Evolutionary conservation across 2,888 invertebrate genomes (phyloP), one percentile per base, ranked within the genome.

Genomic region (Malthinus seriepunctatus): DNA sequence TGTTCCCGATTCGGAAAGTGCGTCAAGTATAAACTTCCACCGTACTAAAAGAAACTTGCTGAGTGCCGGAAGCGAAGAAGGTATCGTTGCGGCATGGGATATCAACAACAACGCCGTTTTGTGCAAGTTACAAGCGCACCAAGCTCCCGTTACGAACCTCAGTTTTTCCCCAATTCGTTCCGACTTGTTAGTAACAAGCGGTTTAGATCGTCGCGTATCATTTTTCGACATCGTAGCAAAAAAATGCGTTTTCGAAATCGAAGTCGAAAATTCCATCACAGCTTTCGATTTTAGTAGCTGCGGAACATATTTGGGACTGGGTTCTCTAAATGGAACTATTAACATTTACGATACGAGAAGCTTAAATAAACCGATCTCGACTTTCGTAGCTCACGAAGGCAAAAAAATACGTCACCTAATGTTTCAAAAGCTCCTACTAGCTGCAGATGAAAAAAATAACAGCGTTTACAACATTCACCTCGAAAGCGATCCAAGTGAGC

Each of bases 71-170:
- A 77, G 77, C 55, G 72, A 73, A 32, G 77, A 78, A 63, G 78
- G 79, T 0, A 63, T 76, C 10, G 72, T 78, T 3, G 73, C 68
- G n/a, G 70, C 76, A 33, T 78, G 77, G 78, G 78, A 78, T 63
- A 73, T 71, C 6, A 76, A 77, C 51, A 66, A 66, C 1, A 73
- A 69, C 51, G 72, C 71, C 61, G 63, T 67, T 2, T 71, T 71
- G 50, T 74, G 71, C 56, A 65, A 63, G 32, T 64, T 65, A 8
- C 69, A 71, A 31, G 79, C 82, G 5, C 86, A 86, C 67, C 81
- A 81, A 11, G 83, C 84, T 2, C 82, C 83, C 1, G 82, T 85
- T n/a, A 83, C 83, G 63, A 82, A 83, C 64, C 77, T 85, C 56
- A 76, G 80, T 32, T 85, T 81, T 73, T 84, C 85, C 0, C 80